These are phyloP conservation scores for Karalla daura DNA, from an alignment of 2,797 vertebrate species.

Conservation along the genomic window DNA sequence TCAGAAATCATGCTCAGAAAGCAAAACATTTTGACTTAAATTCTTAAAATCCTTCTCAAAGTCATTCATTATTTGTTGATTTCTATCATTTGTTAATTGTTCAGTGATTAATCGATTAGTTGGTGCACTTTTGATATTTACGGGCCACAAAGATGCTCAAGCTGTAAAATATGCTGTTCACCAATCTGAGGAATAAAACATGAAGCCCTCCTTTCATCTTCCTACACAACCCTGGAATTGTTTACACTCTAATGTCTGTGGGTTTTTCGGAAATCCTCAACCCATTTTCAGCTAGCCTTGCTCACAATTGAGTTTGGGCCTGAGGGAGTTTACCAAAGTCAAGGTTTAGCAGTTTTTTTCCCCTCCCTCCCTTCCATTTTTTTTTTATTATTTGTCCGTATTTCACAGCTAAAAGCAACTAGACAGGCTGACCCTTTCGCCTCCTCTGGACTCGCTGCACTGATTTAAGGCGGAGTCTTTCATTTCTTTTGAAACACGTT, in stretches of 20 bases:
- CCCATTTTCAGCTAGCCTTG: constrained; percentile 46
- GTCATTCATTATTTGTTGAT: no score
- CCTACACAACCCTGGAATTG: background rate
- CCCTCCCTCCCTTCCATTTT: no score
- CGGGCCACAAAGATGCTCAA: background rate
- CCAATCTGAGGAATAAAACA: constrained; percentile 22
- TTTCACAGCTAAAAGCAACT: constrained; percentile 15
- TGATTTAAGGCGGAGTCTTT: constrained; percentile 19
- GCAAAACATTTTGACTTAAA: no score
- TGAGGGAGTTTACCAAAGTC: constrained; percentile 29
- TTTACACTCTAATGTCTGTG: constrained; percentile 28
- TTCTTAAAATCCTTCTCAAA: no score
- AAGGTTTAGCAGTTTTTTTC: constrained; percentile 18
- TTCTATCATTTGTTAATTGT: no score
- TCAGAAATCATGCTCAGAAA: no score
- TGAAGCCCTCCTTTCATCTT: background rate
- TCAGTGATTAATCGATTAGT: no score
- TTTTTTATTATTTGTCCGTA: constrained; percentile 17
- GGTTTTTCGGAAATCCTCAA: constrained; percentile 23
- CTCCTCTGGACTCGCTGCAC: constrained; percentile 12
- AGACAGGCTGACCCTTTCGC: background rate
- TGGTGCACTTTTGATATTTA: no score
- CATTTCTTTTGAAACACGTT: constrained; percentile 15
- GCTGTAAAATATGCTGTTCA: no score
- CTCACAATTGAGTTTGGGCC: constrained; percentile 31